Base-by-base conservation (phyloP, 2,113 vertebrate genomes). In the Jaculus jaculus region DNA sequence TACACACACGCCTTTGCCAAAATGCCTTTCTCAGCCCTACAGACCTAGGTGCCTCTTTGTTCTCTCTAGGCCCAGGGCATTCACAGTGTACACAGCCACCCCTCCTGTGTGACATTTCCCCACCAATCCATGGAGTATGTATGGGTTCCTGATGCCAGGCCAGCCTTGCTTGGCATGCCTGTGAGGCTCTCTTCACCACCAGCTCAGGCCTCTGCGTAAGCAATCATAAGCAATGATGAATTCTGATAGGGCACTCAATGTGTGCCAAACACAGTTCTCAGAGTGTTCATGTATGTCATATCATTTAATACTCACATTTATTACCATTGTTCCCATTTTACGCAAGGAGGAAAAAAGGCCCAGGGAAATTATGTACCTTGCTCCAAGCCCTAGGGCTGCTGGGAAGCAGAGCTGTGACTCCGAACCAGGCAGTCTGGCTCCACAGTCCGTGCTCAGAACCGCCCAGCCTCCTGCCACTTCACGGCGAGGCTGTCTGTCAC, bases 371-470 rank as follows among this genome's bases (percentile, higher is more conserved):
- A 60, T 3, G 1, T 39, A 65, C 71, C 20, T 42, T 81, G 42
- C 24, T 42, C 54, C 83, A 82, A 54, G 68, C 73, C 79, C 84
- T 87, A 84, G 30, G 74, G 90, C 65, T 51, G 24, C 63, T n/a
- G 30, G 79, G 87, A 84, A 78, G 80, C 39, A 73, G 84, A 21
- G 39, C 0, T 4, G n/a, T 6, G n/a, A 54, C 16, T 84, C 92
- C 42, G 0, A 78, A 17, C 4, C 17, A 54, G 42, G 72, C 10
- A 24, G 60, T 28, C 39, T 13, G 17, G 37, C 83, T 89, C 54
- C 86, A 73, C 47, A 72, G 68, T 9, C 39, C 26, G 4, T 0
- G 24, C 68, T 66, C 18, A 10, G 28, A 26, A 39, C 21, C 61
- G 65, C 12, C 2, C 60, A 21, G 47, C 17, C 24, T 37, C 61